These are phyloP conservation scores for Strongylocentrotus purpuratus DNA, from an alignment of 35 echinoderm and acorn worm species.

Conservation along the genomic window DNA sequence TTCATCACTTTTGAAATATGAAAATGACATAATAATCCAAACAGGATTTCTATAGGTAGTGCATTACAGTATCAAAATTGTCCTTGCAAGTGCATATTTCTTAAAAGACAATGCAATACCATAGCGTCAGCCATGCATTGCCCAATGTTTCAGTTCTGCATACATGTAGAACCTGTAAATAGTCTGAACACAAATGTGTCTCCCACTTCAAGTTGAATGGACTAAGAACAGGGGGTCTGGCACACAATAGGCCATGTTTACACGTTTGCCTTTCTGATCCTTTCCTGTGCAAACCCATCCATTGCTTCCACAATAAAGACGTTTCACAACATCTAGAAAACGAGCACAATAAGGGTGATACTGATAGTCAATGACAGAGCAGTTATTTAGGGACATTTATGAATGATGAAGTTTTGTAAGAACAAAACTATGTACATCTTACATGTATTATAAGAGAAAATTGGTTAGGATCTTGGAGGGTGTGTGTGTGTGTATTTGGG, in stretches of 20 bases:
- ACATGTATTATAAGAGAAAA: neutral
- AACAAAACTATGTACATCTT: neutral
- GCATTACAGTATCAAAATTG: too few species aligned
- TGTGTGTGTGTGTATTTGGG: too few species aligned
- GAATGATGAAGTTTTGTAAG: neutral
- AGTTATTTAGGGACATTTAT: neutral
- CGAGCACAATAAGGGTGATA: neutral
- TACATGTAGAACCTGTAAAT: too few species aligned
- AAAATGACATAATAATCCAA: too few species aligned
- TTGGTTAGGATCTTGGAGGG: neutral
- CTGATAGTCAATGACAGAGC: neutral
- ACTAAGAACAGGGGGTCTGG: neutral
- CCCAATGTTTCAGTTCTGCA: too few species aligned
- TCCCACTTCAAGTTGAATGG: neutral
- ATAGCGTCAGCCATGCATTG: too few species aligned
- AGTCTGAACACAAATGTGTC: neutral
- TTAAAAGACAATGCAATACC: too few species aligned
- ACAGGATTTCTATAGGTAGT: too few species aligned
- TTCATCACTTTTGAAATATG: too few species aligned
- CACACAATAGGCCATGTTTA: neutral
- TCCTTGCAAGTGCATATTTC: too few species aligned
- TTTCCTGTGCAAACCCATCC: neutral
- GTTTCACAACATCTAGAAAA: conserved; percentile 1
- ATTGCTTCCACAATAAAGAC: neutral
- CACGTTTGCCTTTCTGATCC: neutral